These are phyloP conservation scores for Micrasema minimum DNA, from an alignment of 1,140 invertebrate species.

Conservation along the genomic window DNA sequence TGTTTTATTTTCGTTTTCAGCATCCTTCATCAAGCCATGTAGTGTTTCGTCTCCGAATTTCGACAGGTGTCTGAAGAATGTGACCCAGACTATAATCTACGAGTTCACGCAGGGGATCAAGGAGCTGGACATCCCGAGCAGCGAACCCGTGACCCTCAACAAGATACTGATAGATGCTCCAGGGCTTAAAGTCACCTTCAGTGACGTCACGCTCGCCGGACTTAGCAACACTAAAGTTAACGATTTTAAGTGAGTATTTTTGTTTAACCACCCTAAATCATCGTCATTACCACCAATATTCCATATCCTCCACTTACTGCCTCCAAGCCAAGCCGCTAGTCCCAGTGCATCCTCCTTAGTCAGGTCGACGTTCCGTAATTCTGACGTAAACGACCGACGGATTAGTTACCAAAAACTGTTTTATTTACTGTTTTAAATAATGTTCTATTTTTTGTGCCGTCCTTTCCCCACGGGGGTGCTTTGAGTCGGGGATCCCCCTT, in stretches of 20 bases:
- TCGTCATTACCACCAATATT: too few species aligned
- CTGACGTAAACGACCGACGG: too few species aligned
- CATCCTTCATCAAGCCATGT: conserved; percentile 67
- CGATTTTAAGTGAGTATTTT: conserved; percentile 58
- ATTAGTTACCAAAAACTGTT: too few species aligned
- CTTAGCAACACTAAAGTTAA: conserved; percentile 59
- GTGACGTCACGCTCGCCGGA: conserved; percentile 60
- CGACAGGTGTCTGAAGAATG: conserved; percentile 64
- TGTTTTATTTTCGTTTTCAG: too few species aligned
- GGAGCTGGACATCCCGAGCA: conserved; percentile 62
- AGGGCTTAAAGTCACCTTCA: conserved; percentile 59
- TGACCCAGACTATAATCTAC: conserved; percentile 58
- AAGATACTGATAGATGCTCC: conserved; percentile 61
- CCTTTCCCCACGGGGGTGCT: too few species aligned
- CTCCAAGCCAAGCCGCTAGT: too few species aligned
- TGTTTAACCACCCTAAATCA: neutral
- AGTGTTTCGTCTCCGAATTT: conserved; percentile 65
- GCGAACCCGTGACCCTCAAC: conserved; percentile 64
- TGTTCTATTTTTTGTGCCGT: too few species aligned
- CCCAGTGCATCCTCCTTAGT: too few species aligned
- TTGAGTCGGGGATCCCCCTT: too few species aligned
- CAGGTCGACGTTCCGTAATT: too few species aligned
- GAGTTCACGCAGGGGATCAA: conserved; percentile 66
- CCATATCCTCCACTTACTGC: too few species aligned
- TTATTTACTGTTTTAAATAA: too few species aligned